phyloP scores from a whole-genome alignment of 2,797 vertebrate genomes.

The Oryzias dopingdopingensis region DNA sequence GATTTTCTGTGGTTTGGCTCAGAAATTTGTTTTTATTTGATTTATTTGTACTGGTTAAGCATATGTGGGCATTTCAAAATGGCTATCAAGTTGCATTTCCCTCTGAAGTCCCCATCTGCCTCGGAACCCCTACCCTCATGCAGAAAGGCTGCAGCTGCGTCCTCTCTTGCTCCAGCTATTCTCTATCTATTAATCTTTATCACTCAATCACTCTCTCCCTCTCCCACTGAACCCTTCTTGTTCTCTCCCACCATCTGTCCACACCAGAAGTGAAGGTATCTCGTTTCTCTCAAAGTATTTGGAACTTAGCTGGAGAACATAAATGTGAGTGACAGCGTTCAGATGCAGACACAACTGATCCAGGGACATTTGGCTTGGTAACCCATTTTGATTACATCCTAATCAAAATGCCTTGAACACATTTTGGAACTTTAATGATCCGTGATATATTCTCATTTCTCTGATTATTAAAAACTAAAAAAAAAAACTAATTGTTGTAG shows the following conservation, averaged over 20 bases:
- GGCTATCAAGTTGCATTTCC: constrained; percentile 58
- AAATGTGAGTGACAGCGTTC: constrained; percentile 35
- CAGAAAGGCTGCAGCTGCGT: constrained; percentile 71
- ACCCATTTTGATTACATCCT: no score
- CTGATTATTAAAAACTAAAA: no score
- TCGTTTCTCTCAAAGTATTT: constrained; percentile 63
- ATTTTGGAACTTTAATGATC: no score
- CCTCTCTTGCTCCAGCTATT: constrained; percentile 16
- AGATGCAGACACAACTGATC: constrained; percentile 11
- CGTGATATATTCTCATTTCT: no score
- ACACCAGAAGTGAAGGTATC: constrained; percentile 66
- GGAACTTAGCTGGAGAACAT: constrained; percentile 43
- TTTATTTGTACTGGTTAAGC: constrained; percentile 9
- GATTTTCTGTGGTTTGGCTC: neutral
- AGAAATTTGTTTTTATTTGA: constrained; percentile 33
- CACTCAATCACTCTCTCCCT: constrained; percentile 18
- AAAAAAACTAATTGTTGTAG: no score
- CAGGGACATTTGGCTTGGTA: neutral
- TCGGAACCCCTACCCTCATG: constrained; percentile 70
- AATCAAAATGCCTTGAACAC: no score
- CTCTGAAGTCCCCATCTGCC: constrained; percentile 70
- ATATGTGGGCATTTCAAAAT: constrained; percentile 59
- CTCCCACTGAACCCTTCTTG: constrained; percentile 9
- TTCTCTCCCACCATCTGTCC: constrained; percentile 72
- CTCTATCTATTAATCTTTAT: constrained; percentile 12